Conservation (phyloP, 2,797 vertebrate genomes). For the Danionella dracula region DNA sequence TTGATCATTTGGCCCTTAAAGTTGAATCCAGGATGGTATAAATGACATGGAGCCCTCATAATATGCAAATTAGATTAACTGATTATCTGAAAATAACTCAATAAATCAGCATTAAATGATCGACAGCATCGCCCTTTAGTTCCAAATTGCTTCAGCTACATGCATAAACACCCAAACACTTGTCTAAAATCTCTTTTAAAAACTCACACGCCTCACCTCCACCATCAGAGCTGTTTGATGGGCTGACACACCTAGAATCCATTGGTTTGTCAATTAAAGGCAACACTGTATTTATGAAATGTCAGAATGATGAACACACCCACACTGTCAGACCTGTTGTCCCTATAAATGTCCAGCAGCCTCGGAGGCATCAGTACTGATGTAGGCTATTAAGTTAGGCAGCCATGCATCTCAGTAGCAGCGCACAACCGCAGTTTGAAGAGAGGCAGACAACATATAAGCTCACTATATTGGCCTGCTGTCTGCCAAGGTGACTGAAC, state of each 20-base stretch:
- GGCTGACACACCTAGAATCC: not conserved
- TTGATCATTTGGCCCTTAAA: too few species aligned
- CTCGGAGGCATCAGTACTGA: conserved; percentile 38
- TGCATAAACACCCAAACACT: not conserved
- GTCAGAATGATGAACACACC: conserved; percentile 45
- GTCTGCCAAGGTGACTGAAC: conserved; percentile 35
- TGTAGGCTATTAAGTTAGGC: conserved; percentile 43
- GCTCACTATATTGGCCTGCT: conserved; percentile 14
- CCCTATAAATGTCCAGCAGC: conserved; percentile 9
- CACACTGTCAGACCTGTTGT: conserved; percentile 11
- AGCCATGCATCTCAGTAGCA: conserved; percentile 34
- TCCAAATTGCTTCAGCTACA: conserved; percentile 29
- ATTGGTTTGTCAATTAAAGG: conserved; percentile 34
- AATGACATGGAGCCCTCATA: too few species aligned
- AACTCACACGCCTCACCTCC: not conserved
- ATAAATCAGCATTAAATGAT: conserved; percentile 38
- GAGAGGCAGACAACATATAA: conserved; percentile 29
- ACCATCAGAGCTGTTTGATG: not conserved
- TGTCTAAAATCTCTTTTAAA: not conserved
- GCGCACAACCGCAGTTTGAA: conserved; percentile 36
- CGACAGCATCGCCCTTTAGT: conserved; percentile 7
- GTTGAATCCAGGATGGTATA: too few species aligned
- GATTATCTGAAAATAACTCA: conserved; percentile 19
- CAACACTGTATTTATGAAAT: conserved; percentile 33
- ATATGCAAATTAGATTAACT: conserved; percentile 6